A percentile compares a stretch with the other conserved stretches of the same genome.
Conservation (phyloP, 35 echinoderm and acorn worm genomes). For the Ophioderma brevispina region DNA sequence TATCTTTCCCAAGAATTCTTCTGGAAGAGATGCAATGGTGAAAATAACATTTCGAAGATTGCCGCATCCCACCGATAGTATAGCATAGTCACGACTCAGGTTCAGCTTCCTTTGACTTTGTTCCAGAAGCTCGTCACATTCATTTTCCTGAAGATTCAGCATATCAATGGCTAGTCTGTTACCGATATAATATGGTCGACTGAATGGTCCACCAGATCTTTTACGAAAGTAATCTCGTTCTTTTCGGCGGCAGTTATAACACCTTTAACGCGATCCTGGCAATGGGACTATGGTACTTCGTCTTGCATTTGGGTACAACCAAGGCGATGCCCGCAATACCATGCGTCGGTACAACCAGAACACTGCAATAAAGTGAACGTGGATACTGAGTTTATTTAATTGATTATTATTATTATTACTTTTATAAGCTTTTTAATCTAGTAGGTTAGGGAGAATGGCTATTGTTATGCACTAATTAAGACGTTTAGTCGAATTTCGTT, state of each 20-base stretch:
- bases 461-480: no score
- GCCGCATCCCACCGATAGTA: conserved; percentile 38
- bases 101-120: neutral
- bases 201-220: neutral
- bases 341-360: neutral
- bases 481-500: no score
- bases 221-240: neutral
- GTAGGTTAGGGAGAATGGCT: no score
- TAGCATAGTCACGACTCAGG: conserved; percentile 11
- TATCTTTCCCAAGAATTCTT: conserved; percentile 8
- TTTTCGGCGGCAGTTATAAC: neutral
- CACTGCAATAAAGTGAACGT: conserved; percentile 1
- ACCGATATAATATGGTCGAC: neutral
- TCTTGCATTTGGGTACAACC: neutral
- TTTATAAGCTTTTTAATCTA: no score
- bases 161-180: neutral
- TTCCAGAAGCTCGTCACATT: neutral
- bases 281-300: neutral
- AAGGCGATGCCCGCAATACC: conserved; percentile 6
- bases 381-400: no score
- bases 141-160: neutral
- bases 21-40: conserved; percentile 33
- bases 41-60: conserved; percentile 39
- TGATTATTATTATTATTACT: no score
- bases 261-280: neutral